These are phyloP conservation scores for Cliona cf. orientalis DNA, from an alignment of 37 sponge, comb jelly and placozoan genomes.

Conservation along the genomic window DNA sequence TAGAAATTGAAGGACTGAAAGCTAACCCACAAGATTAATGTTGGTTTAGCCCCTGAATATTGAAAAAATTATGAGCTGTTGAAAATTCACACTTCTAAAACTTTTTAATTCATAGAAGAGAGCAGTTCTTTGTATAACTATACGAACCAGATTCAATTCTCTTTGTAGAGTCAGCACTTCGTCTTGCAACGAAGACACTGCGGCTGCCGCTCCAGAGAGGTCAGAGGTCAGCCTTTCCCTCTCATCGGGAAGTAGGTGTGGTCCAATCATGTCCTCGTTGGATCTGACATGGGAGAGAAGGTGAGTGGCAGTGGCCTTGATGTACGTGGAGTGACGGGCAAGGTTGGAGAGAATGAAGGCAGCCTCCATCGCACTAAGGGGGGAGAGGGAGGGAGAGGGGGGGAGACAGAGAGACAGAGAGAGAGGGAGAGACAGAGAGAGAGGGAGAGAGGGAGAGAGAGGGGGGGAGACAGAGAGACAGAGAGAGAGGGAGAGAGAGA, in stretches of 20 bases:
- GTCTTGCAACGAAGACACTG: background rate
- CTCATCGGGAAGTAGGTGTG: background rate
- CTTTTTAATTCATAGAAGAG: no score
- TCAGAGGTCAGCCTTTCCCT: background rate
- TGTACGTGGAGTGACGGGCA: constrained; percentile 16
- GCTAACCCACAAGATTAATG: no score
- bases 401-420: no score
- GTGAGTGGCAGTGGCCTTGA: constrained; percentile 10
- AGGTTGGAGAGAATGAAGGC: constrained; percentile 11
- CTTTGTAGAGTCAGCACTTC: constrained; percentile 6
- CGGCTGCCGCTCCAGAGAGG: background rate
- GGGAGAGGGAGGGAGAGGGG: background rate
- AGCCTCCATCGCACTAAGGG: background rate
- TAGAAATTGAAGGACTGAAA: no score
- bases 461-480: no score
- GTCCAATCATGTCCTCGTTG: background rate
- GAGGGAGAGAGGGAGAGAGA: background rate
- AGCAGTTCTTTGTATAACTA: no score
- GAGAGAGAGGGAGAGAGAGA: no score
- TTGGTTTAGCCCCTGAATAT: no score
- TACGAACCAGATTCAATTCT: no score
- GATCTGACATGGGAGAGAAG: constrained; percentile 18
- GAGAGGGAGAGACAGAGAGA: background rate
- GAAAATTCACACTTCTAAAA: no score
- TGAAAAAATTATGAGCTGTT: no score